A percentile compares a stretch with the other conserved stretches of the same genome.
Evolutionary conservation across 2,797 vertebrate species (phyloP).

Genomic region (Chaunax sp.): DNA sequence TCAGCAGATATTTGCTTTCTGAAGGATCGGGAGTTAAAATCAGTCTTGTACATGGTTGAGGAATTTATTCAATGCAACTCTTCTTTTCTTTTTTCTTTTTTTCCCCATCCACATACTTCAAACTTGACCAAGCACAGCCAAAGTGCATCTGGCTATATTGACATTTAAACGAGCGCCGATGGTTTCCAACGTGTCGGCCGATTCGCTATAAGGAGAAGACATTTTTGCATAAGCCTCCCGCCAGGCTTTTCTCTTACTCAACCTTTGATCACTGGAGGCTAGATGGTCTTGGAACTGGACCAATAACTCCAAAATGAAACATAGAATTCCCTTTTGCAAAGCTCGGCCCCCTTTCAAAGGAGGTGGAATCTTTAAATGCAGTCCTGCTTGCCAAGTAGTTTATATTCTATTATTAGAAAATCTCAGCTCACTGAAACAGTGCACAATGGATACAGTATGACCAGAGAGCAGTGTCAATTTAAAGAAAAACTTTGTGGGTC

Average conservation of each 20-base stretch:
- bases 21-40: constrained; percentile 5
- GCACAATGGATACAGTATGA: constrained; percentile 76
- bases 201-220: constrained; percentile 76
- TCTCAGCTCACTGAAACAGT: constrained; percentile 44
- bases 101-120: constrained; percentile 71
- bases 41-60: constrained; percentile 7
- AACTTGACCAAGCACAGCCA: constrained; percentile 77
- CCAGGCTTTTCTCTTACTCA: constrained; percentile 78
- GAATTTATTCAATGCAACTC: constrained; percentile 68
- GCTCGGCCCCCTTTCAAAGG: constrained; percentile 68
- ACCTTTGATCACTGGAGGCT: constrained; percentile 86
- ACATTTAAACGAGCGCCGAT: constrained; percentile 75
- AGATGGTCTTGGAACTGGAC: constrained; percentile 82
- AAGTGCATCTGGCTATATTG: constrained; percentile 74
- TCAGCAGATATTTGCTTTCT: background rate
- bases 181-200: constrained; percentile 66
- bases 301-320: constrained; percentile 86
- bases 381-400: constrained; percentile 70
- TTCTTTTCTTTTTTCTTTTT: constrained; percentile 37
- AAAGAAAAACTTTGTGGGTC: constrained; percentile 65
- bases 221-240: constrained; percentile 83
- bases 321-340: constrained; percentile 76
- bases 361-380: constrained; percentile 79
- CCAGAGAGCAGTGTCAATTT: constrained; percentile 56
- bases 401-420: constrained; percentile 78